phyloP scores from a whole-genome alignment of 2,797 vertebrate genomes.

The Amazonetta brasiliensis region DNA sequence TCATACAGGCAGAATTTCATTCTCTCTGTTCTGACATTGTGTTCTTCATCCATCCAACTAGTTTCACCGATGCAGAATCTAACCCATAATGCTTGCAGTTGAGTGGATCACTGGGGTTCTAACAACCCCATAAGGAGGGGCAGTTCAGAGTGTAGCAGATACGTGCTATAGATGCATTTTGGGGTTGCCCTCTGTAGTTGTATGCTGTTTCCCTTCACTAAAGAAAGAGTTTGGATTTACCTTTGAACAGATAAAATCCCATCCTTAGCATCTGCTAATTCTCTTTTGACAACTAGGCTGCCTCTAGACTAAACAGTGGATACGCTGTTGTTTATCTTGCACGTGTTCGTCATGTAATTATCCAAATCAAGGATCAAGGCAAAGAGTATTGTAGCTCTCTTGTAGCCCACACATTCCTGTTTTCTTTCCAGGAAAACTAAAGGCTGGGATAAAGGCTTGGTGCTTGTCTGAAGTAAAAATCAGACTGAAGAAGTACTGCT shows the following conservation, averaged over 20 bases:
- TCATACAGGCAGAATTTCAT: not conserved
- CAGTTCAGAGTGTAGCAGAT: not conserved
- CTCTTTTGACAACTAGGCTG: not conserved
- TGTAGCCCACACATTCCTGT: not conserved
- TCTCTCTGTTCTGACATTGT: not conserved
- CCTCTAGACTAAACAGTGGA: constrained; percentile 1
- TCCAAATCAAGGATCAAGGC: not conserved
- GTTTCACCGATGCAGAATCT: not conserved
- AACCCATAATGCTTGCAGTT: not conserved
- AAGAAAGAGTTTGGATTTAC: not conserved
- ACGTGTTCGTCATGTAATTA: not conserved
- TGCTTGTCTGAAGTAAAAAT: not conserved
- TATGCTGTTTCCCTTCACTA: not conserved
- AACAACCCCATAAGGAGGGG: not conserved
- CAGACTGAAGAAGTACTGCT: not conserved
- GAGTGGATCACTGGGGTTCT: not conserved
- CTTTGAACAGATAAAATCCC: not conserved
- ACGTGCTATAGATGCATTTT: not conserved
- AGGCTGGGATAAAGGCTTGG: not conserved
- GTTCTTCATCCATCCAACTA: not conserved
- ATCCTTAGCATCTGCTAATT: not conserved
- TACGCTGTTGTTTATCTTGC: not conserved
- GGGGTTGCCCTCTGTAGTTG: not conserved
- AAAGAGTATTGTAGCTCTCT: not conserved
- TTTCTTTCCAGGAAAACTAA: not conserved